These are phyloP conservation scores for Limnodromus scolopaceus DNA, from an alignment of 2,797 vertebrate genomes.

Conservation along the genomic window DNA sequence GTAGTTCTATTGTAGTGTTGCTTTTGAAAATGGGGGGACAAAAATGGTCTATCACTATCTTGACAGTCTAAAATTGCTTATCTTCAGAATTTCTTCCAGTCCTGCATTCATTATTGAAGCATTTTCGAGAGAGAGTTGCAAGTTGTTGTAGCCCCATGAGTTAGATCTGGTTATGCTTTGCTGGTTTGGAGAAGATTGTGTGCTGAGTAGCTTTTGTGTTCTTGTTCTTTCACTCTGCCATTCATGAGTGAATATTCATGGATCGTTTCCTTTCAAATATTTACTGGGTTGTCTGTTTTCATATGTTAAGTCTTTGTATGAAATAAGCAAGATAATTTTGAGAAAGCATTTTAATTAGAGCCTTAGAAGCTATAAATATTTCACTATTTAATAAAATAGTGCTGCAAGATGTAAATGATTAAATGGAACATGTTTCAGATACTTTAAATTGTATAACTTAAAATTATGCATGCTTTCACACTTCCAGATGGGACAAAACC, in stretches of 20 bases:
- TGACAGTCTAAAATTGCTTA: not conserved
- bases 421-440: not conserved
- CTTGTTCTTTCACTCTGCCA: not conserved
- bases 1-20: not conserved
- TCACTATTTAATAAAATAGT: constrained; percentile 26
- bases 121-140: not conserved
- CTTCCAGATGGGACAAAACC: not conserved
- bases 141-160: not conserved
- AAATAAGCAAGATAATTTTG: constrained; percentile 16
- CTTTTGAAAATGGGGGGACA: not conserved
- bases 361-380: constrained; percentile 20
- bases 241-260: not conserved
- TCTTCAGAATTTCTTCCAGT: not conserved
- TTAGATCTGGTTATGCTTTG: not conserved
- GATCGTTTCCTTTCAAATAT: not conserved
- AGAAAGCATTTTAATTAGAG: constrained; percentile 40
- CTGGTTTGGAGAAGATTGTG: not conserved
- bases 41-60: fast-evolving
- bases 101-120: not conserved
- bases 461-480: not conserved
- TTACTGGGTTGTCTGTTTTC: constrained; percentile 36
- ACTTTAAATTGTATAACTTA: not conserved
- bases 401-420: not conserved
- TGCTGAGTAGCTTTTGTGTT: not conserved
- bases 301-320: not conserved